Conservation (phyloP, 2,888 invertebrate genomes). For the Holacanthella duospinosa region DNA sequence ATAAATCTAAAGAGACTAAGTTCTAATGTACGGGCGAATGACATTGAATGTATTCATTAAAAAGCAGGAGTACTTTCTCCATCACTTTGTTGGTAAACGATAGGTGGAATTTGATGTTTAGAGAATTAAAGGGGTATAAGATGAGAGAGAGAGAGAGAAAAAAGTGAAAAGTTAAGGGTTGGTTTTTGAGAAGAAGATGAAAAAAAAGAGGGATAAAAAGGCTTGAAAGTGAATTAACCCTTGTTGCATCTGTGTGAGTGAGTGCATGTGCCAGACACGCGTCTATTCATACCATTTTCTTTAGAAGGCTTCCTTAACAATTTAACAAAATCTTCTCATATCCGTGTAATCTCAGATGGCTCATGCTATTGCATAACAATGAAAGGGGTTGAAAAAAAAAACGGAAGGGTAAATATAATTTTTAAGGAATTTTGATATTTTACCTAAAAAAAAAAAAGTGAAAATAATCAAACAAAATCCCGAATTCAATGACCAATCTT, state of each 20-base stretch:
- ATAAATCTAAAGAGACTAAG: no score
- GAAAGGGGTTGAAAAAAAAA: no score
- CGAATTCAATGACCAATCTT: background rate
- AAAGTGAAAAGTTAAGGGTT: background rate
- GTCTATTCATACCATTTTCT: slow-evolving; percentile 22
- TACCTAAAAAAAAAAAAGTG: no score
- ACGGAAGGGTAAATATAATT: no score
- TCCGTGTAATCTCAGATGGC: background rate
- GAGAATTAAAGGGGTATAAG: slow-evolving; percentile 28
- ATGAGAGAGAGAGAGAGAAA: no score
- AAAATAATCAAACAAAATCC: background rate
- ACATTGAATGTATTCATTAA: no score
- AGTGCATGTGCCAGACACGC: slow-evolving; percentile 38
- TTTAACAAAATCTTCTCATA: background rate
- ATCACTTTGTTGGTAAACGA: no score
- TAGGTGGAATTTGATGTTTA: slow-evolving; percentile 37
- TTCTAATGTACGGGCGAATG: no score
- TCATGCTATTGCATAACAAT: slow-evolving; percentile 14
- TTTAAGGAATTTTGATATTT: no score
- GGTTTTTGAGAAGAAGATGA: background rate
- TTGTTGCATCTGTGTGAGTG: slow-evolving; percentile 24
- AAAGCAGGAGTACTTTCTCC: no score
- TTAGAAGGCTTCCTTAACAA: background rate
- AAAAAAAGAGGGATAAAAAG: slow-evolving; percentile 25
- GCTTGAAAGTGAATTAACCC: slow-evolving; percentile 34